Evolutionary conservation across 2,888 invertebrate genomes (phyloP).

Genomic region (Hydropsyche betteni): DNA sequence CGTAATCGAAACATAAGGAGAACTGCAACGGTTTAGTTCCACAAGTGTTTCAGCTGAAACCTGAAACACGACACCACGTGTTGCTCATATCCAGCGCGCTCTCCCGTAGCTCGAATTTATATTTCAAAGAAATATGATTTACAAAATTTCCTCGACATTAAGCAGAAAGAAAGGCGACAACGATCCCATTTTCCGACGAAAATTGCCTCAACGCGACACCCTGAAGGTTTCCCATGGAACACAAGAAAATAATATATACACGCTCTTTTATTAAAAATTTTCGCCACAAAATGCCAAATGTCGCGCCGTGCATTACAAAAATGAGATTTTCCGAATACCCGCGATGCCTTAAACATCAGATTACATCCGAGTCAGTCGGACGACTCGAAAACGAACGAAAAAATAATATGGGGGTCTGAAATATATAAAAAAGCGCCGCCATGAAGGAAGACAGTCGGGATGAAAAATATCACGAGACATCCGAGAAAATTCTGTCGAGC

Average conservation of each 20-base stretch:
- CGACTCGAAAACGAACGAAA: slow-evolving; percentile 14
- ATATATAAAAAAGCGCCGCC: not conserved
- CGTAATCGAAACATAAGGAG: slow-evolving; percentile 23
- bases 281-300: not conserved
- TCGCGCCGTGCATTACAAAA: slow-evolving; percentile 30
- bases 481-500: slow-evolving; percentile 27
- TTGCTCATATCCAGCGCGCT: slow-evolving; percentile 5
- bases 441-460: slow-evolving; percentile 16
- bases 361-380: slow-evolving; percentile 30
- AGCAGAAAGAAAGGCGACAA: slow-evolving; percentile 3
- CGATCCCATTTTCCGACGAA: not conserved
- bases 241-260: no score
- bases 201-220: no score
- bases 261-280: no score
- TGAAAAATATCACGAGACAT: slow-evolving; percentile 20
- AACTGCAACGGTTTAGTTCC: slow-evolving; percentile 9
- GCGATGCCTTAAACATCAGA: slow-evolving; percentile 17
- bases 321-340: slow-evolving; percentile 14
- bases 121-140: no score
- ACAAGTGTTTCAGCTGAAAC: slow-evolving; percentile 23
- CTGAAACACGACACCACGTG: slow-evolving; percentile 9
- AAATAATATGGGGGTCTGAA: not conserved
- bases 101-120: not conserved
- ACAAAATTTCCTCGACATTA: no score
- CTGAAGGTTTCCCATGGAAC: no score